phyloP scores from a whole-genome alignment of 1,140 invertebrate genomes.

The Andricus grossulariae region DNA sequence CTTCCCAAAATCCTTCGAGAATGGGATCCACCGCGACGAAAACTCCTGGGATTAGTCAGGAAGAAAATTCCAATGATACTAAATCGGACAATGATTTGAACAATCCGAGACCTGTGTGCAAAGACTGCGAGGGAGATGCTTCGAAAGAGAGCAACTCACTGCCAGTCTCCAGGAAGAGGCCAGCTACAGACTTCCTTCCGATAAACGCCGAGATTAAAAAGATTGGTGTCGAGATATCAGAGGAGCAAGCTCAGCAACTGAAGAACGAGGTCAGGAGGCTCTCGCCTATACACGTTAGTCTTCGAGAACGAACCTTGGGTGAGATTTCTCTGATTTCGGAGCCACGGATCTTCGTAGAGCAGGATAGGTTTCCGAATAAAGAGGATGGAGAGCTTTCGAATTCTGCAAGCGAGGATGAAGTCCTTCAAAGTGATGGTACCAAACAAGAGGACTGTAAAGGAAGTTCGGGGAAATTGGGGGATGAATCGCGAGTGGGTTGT shows the following conservation, averaged over 20 bases:
- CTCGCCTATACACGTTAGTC: constrained; percentile 70
- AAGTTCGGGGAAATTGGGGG: background rate
- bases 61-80: background rate
- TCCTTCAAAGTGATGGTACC: too few relatives aligned
- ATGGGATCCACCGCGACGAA: background rate
- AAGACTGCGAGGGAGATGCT: background rate
- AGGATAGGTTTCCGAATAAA: background rate
- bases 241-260: constrained; percentile 67
- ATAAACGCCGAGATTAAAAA: constrained; percentile 64
- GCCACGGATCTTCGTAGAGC: constrained; percentile 48
- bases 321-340: constrained; percentile 70
- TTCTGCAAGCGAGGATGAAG: background rate
- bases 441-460: background rate
- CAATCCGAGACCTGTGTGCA: background rate
- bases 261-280: constrained; percentile 68
- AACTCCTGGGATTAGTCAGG: background rate
- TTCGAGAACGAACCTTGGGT: constrained; percentile 68
- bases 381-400: background rate
- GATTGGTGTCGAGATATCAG: constrained; percentile 69
- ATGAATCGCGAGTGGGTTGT: constrained; percentile 15
- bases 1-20: background rate
- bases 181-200: constrained; percentile 62
- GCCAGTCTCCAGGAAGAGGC: constrained; percentile 51
- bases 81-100: background rate
- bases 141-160: background rate